Evolutionary conservation across 2,797 vertebrate genomes (phyloP), one percentile per base, ranked within the genome.

Genomic region (Cynodonichthys magdalenae): DNA sequence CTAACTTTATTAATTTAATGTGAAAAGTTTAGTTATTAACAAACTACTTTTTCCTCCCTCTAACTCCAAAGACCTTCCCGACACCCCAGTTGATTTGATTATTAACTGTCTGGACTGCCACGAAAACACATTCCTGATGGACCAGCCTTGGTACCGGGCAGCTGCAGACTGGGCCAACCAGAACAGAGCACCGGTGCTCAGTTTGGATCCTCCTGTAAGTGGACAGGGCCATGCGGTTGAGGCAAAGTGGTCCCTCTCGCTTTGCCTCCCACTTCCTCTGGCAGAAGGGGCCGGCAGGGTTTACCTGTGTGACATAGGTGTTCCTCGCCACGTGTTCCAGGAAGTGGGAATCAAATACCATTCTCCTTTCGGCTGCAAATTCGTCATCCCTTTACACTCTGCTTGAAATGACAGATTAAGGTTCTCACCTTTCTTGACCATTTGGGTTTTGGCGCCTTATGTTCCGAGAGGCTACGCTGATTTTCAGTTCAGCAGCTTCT

Each of bases 31-130:
- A 28, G 10, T 28, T 0, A 28, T n/a, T 9, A 2, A n/a, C 54
- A 7, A 17, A 49, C 55, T 36, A 0, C 6, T 0, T 3, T 57
- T 42, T 69, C 51, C 34, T 52, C 42, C 58, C 0, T 29, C 4
- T 79, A 64, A 75, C 53, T 53, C 53, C 63, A 12, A 91, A 99
- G 98, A 99, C 83, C 95, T 99, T 56, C 98, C 98, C 1, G 93
- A 94, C 62, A 96, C 94, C 24, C 97, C 98, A 0, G 97, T 99
- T 41, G 98, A 99, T 90, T 92, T 99, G 15, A 97, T 99, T 74
- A 98, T 99, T 82, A 98, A 98, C 94, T 99, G 97, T 88, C 92
- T 99, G 85, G 97, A 98, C 90, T 98, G 97, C 77, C 96, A 98
- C 0, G 97, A 98, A 78, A 98, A 97, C 46, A 95, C 95, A 83